Percentiles rank a stretch among this genome's conserved stretches.
Conservation (phyloP, 1,140 invertebrate species). For the Pseudomyrmex pallidus region DNA sequence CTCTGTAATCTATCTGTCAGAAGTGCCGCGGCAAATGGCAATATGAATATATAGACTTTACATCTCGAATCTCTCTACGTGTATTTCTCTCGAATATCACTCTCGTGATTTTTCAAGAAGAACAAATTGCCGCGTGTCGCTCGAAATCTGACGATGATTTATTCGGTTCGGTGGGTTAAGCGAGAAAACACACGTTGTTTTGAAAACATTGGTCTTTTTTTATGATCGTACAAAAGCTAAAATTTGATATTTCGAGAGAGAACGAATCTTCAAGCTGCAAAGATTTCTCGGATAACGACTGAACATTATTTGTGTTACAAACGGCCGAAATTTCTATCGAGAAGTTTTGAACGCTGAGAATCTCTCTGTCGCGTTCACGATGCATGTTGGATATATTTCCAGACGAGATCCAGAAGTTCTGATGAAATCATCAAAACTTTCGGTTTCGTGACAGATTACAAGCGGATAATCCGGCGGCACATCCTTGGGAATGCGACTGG, state of each 20-base stretch:
- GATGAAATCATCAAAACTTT: conserved; percentile 70
- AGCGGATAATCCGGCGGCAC: conserved; percentile 57
- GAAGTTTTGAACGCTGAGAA: not conserved
- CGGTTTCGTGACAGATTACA: conserved; percentile 60
- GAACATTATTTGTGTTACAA: not conserved
- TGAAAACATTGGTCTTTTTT: too few relatives aligned
- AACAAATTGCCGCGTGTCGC: not conserved
- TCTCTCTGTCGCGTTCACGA: not conserved
- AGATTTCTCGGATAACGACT: not conserved
- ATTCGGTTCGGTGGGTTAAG: too few relatives aligned
- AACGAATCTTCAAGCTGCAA: not conserved
- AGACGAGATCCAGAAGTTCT: conserved; percentile 45
- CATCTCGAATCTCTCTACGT: too few relatives aligned
- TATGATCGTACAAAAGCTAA: too few relatives aligned
- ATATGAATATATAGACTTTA: conserved; percentile 80
- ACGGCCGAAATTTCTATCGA: not conserved
- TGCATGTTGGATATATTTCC: not conserved
- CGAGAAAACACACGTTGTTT: too few relatives aligned
- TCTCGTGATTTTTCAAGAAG: not conserved
- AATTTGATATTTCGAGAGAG: too few relatives aligned
- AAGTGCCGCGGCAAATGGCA: too few relatives aligned
- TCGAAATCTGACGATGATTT: not conserved
- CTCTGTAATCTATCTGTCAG: not conserved
- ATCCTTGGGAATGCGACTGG: conserved; percentile 14
- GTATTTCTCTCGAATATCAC: too few relatives aligned